Percentiles rank a stretch among this genome's conserved stretches.
These are phyloP conservation scores for Mimachlamys varia DNA, from an alignment of 2,888 invertebrate species.

Conservation along the genomic window DNA sequence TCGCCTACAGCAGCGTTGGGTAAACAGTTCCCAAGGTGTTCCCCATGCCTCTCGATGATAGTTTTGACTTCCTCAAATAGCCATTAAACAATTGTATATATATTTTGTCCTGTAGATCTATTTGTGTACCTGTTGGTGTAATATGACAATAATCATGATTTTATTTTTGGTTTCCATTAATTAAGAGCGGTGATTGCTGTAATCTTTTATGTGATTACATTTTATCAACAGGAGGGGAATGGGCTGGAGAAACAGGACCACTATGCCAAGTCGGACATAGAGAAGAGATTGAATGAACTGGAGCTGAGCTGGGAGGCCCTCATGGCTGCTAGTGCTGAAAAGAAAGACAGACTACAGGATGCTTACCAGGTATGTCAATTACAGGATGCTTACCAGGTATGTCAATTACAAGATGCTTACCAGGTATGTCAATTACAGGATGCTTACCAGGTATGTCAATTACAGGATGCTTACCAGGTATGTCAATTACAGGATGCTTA, in stretches of 20 bases:
- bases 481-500: constrained; percentile 93
- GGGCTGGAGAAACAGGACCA: constrained; percentile 88
- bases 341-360: constrained; percentile 92
- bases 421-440: constrained; percentile 88
- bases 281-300: constrained; percentile 90
- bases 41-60: no score
- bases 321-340: constrained; percentile 90
- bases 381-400: constrained; percentile 91
- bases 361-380: constrained; percentile 90
- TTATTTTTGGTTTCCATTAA: no score
- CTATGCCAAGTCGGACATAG: constrained; percentile 94
- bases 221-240: constrained; percentile 77
- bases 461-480: constrained; percentile 92
- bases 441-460: constrained; percentile 88
- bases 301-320: constrained; percentile 94
- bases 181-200: no score
- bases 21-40: no score
- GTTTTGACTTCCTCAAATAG: no score
- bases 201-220: not conserved
- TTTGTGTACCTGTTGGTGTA: no score
- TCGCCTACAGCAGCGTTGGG: no score
- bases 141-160: no score
- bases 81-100: no score
- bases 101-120: no score
- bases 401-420: constrained; percentile 93